phyloP scores from a whole-genome alignment of 2,888 invertebrate species.

The Drosophila robusta region DNA sequence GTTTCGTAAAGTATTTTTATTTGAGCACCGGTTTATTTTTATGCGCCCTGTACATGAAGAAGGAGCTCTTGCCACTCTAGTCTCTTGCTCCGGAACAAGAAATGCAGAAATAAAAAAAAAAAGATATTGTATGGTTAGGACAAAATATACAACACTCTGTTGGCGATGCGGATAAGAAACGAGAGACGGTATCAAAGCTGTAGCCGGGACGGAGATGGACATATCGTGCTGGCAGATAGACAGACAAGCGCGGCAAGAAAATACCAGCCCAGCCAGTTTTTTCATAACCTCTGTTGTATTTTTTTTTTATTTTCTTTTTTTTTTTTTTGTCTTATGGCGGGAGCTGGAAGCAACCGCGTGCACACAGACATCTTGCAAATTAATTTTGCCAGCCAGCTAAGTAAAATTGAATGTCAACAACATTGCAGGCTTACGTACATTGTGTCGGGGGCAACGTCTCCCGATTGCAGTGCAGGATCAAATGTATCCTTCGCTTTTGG shows the following conservation, averaged over 20 bases:
- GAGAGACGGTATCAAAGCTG: slow-evolving; percentile 21
- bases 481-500: slow-evolving; percentile 14
- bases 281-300: slow-evolving; percentile 16
- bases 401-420: slow-evolving; percentile 26
- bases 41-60: slow-evolving; percentile 50
- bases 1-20: slow-evolving; percentile 76
- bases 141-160: slow-evolving; percentile 36
- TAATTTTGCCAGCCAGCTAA: slow-evolving; percentile 17
- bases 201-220: slow-evolving; percentile 36
- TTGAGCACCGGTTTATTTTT: slow-evolving; percentile 65
- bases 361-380: slow-evolving; percentile 19
- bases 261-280: slow-evolving; percentile 81
- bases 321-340: slow-evolving; percentile 36
- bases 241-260: slow-evolving; percentile 73
- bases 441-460: background rate
- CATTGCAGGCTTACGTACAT: slow-evolving; percentile 29
- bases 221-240: slow-evolving; percentile 55
- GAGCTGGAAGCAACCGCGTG: slow-evolving; percentile 21
- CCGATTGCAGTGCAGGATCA: background rate
- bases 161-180: slow-evolving; percentile 31
- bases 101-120: slow-evolving; percentile 53
- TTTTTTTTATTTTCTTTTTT: slow-evolving; percentile 21
- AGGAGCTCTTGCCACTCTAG: slow-evolving; percentile 32
- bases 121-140: slow-evolving; percentile 60
- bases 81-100: slow-evolving; percentile 39